Conservation (phyloP, 2,888 invertebrate species). For the Cheilosia vulpina region DNA sequence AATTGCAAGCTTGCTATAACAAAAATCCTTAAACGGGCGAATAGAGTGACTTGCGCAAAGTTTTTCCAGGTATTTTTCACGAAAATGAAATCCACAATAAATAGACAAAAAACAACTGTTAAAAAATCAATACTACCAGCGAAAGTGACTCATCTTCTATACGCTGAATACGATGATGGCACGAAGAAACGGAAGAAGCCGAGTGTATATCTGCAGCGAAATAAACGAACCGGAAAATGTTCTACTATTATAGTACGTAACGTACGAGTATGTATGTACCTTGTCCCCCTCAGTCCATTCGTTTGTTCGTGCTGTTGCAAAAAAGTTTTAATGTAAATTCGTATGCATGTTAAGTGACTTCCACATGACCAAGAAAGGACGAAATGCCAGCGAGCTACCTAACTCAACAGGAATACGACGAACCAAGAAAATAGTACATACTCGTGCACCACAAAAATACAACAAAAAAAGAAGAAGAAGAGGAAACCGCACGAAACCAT, state of each 20-base stretch:
- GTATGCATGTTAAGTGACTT: conserved; percentile 72
- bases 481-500: conserved; percentile 70
- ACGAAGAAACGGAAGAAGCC: conserved; percentile 8
- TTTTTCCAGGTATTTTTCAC: conserved; percentile 41
- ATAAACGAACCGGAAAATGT: conserved; percentile 65
- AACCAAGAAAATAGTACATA: conserved; percentile 59
- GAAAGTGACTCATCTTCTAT: conserved; percentile 77
- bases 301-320: conserved; percentile 45
- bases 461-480: conserved; percentile 13
- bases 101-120: conserved; percentile 20
- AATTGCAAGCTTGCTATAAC: conserved; percentile 6
- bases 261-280: conserved; percentile 1
- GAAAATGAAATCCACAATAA: conserved; percentile 22
- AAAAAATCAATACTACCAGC: conserved; percentile 76
- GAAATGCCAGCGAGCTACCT: conserved; percentile 55
- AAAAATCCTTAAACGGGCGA: neutral
- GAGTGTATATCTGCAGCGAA: conserved; percentile 55
- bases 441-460: neutral
- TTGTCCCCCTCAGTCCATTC: conserved; percentile 19
- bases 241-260: conserved; percentile 13
- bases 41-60: neutral
- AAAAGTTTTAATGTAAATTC: conserved; percentile 66
- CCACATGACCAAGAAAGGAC: conserved; percentile 74
- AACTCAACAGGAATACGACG: conserved; percentile 55
- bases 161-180: conserved; percentile 33